Conservation (phyloP, 2,888 invertebrate species). For the Ctenicera cuprea region DNA sequence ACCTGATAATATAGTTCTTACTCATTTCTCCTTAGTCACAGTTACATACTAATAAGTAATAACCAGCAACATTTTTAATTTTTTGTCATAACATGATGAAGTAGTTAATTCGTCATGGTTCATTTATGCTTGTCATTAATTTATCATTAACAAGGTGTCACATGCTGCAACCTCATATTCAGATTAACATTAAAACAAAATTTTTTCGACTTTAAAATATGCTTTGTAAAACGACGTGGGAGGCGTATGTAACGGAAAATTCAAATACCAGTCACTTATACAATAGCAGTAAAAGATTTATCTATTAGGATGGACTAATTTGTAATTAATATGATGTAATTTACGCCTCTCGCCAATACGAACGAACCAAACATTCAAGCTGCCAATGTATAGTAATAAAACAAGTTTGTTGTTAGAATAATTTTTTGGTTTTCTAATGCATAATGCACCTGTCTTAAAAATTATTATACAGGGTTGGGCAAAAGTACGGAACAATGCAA, state of each 20-base stretch:
- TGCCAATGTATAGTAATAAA: no score
- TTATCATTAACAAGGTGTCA: slow-evolving; percentile 6
- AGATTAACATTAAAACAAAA: background rate
- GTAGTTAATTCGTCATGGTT: slow-evolving; percentile 1
- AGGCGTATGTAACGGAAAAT: slow-evolving; percentile 4
- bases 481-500: no score
- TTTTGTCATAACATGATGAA: background rate
- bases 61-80: background rate
- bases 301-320: background rate
- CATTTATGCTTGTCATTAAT: slow-evolving; percentile 12
- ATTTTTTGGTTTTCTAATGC: no score
- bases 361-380: background rate
- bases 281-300: background rate
- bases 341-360: slow-evolving; percentile 12
- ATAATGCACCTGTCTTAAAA: no score
- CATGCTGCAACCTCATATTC: slow-evolving; percentile 4
- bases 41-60: slow-evolving; percentile 21
- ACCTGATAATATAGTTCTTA: slow-evolving; percentile 24
- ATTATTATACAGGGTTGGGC: no score
- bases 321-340: slow-evolving; percentile 24
- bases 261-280: background rate
- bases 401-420: no score
- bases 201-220: background rate
- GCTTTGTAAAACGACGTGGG: background rate
- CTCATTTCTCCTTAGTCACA: slow-evolving; percentile 23